Base-by-base conservation (phyloP, 64 coral and sea anemone species). In the Stichodactyla mertensii region DNA sequence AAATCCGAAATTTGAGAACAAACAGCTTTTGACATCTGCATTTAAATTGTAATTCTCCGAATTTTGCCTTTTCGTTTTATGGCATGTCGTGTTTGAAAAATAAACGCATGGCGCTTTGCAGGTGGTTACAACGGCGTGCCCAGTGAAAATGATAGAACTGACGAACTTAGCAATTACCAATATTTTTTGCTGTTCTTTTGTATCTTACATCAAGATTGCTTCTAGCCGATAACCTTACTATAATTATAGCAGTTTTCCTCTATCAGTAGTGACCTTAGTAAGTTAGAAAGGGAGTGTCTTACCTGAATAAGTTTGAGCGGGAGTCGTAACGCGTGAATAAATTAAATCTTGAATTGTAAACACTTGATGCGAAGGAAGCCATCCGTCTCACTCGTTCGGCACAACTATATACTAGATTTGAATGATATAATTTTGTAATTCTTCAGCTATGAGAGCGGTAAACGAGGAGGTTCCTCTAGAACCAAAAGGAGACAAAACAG, bases 401-500 rank as follows among this genome's bases (percentile, higher is more conserved):
- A 74, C 69, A n/a, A 31, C 24, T 9, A 74, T 19, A 74, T 74
- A 74, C 6, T 0, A 28, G 66, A 7, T 70, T 70, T 70, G 22
- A 24, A 10, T n/a, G 8, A 74, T 5, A 31, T 26, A 2, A 28
- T 31, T 23, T 19, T 28, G 10, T 36, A 74, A 19, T 74, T 74
- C n/a, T 27, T 2, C 11, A 23, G 24, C 4, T 26, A 74, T 74
- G 69, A 74, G 69, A 11, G 13, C 1, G 10, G 24, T 31, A 11
- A 26, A 74, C 24, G 83, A 85, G 51, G 22, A 61, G 7, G 83
- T 85, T 64, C 83, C 60, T 85, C 16, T 85, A 24, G 56, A 85
- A 23, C 53, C 53, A 11, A 85, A 85, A 62, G 83, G 56, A 19
- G 83, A 85, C 16, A 61, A 85, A 59, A 16, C 78, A 8, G 31